Base-by-base conservation (phyloP, 2,797 vertebrate genomes). In the Spinibarbus caldwelli region DNA sequence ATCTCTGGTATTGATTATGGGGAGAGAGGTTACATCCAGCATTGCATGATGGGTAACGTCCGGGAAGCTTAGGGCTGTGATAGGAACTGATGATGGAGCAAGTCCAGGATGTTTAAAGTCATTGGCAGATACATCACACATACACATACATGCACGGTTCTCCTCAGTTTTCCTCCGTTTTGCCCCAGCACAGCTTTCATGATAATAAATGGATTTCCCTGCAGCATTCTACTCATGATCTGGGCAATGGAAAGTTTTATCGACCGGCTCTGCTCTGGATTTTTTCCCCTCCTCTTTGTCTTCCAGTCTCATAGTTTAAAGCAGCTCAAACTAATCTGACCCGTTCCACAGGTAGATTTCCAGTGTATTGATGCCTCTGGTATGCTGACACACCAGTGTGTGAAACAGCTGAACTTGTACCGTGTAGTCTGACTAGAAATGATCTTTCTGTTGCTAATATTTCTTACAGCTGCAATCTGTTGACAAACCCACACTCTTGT, bases 181-280 rank as follows among this genome's bases (percentile, higher is more conserved):
- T 62, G 86, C 80, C 64, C 85, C 38, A 85, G 78, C 78, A 88
- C 80, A 73, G 75, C 88, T 86, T 87, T 85, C 85, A 85, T 73
- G 43, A 78, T 85, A 88, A 90, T 86, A 83, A 87, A 91, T 90
- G 87, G 67, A 83, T 85, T 88, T 85, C 80, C 80, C 80, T 78
- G 41, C 43, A 72, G 86, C 84, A 36, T 68, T 78, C 89, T 85
- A 89, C 85, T 82, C 86, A 21, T 80, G 80, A 66, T 85, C 85
- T 80, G 85, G 67, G 31, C 85, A 68, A 78, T 92, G 91, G 92
- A 94, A 91, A 88, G 36, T 87, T 90, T 62, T 91, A 92, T 94
- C 85, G 92, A 93, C 92, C 90, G 73, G 59, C 92, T 89, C 88
- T 83, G 83, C 85, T 79, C 83, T 43, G 72, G 17, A 21, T 78